Percentiles rank a stretch among this genome's conserved stretches.
These are phyloP conservation scores for Synaphobranchus kaupii DNA, from an alignment of 2,797 vertebrate species.

Conservation along the genomic window DNA sequence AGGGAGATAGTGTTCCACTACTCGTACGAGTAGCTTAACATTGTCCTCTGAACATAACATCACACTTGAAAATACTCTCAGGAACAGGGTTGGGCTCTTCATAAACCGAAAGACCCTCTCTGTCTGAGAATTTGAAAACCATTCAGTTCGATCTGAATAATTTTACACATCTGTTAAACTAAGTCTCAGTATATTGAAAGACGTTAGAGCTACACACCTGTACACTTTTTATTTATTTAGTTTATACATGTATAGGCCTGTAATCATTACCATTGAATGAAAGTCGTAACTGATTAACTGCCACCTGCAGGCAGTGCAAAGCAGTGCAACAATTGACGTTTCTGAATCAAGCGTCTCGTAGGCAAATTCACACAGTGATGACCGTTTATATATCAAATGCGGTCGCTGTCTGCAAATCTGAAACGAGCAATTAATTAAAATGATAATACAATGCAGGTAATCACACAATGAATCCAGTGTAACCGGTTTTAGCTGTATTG, in stretches of 20 bases:
- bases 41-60: not conserved
- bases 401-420: not conserved
- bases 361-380: not conserved
- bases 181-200: not conserved
- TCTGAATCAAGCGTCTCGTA: not conserved
- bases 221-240: not conserved
- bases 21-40: not conserved
- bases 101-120: not conserved
- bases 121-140: not conserved
- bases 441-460: not conserved
- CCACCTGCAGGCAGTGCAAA: not conserved
- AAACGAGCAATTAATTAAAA: not conserved
- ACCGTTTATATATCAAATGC: not conserved
- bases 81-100: not conserved
- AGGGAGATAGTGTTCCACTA: not conserved
- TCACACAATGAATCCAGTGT: not conserved
- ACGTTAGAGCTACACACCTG: no score
- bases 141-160: not conserved
- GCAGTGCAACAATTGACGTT: not conserved
- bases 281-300: not conserved
- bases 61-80: not conserved
- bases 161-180: not conserved
- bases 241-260: not conserved
- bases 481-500: not conserved
- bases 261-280: not conserved